These are phyloP conservation scores for Spondyliosoma cantharus DNA, from an alignment of 2,797 vertebrate genomes.

Conservation along the genomic window DNA sequence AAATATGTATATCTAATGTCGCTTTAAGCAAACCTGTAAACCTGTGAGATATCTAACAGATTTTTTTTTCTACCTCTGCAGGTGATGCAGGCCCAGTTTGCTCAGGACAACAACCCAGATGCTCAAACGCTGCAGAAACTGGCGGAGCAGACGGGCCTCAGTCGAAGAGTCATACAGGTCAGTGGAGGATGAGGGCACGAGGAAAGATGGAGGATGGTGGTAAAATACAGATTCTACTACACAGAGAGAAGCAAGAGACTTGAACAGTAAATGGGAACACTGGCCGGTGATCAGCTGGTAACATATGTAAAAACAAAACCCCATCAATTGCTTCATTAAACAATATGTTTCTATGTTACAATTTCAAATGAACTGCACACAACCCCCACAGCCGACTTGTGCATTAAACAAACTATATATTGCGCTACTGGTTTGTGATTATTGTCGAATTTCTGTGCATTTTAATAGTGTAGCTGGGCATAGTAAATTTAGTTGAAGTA, in stretches of 20 bases:
- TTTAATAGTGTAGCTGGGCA: not conserved
- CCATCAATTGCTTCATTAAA: not conserved
- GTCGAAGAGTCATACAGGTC: conserved; percentile 97
- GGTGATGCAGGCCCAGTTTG: conserved; percentile 97
- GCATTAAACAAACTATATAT: not conserved
- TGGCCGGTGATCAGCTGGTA: not conserved
- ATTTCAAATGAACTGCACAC: not conserved
- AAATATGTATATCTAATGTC: not conserved
- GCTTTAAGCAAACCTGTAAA: not conserved
- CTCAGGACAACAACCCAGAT: conserved; percentile 96
- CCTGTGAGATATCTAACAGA: not conserved
- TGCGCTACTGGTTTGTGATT: not conserved
- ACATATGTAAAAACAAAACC: not conserved
- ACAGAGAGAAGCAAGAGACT: not conserved
- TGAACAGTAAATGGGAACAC: no score
- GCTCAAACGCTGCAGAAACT: conserved; percentile 94
- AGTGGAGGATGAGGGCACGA: conserved; percentile 33
- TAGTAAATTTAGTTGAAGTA: not conserved
- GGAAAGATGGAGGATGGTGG: conserved; percentile 5
- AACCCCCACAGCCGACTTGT: no score
- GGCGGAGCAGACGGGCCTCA: conserved; percentile 95
- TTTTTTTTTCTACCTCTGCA: conserved; percentile 61
- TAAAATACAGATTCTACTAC: not conserved
- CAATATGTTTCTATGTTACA: not conserved
- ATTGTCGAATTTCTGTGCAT: not conserved